Percentiles rank a stretch among this genome's conserved stretches.
Evolutionary conservation across 2,797 vertebrate species (phyloP).

Genomic region (Helarctos malayanus): DNA sequence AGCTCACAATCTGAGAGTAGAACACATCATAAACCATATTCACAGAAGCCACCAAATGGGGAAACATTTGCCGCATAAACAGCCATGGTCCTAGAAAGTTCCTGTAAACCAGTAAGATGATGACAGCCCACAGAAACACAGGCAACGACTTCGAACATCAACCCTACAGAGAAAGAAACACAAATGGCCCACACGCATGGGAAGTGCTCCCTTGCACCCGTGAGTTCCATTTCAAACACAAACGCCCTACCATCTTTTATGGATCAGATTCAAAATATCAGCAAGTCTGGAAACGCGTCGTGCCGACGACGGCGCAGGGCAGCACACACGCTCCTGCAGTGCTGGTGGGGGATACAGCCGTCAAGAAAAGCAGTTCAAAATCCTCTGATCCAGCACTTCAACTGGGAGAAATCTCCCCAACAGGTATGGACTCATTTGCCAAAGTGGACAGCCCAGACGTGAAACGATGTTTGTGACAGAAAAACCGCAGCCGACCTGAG

Average conservation of each 20-base stretch:
- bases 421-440: rapidly evolving
- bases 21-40: rapidly evolving
- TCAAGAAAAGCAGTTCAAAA: not conserved
- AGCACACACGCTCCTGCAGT: rapidly evolving
- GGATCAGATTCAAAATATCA: not conserved
- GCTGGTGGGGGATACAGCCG: not conserved
- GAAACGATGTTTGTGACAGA: not conserved
- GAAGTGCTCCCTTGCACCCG: rapidly evolving
- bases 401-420: not conserved
- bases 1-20: rapidly evolving
- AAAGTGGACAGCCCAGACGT: not conserved
- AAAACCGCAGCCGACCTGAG: not conserved
- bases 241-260: rapidly evolving
- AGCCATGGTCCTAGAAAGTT: not conserved
- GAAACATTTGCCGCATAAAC: not conserved
- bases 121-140: not conserved
- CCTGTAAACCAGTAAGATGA: rapidly evolving
- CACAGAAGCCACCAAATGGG: too few species aligned
- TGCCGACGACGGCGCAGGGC: rapidly evolving
- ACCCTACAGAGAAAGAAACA: not conserved
- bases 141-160: rapidly evolving
- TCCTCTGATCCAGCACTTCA: not conserved
- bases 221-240: rapidly evolving
- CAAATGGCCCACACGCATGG: rapidly evolving
- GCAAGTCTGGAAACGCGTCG: rapidly evolving